Conservation (phyloP, 2,797 vertebrate species). For the Macropus fuliginosus region DNA sequence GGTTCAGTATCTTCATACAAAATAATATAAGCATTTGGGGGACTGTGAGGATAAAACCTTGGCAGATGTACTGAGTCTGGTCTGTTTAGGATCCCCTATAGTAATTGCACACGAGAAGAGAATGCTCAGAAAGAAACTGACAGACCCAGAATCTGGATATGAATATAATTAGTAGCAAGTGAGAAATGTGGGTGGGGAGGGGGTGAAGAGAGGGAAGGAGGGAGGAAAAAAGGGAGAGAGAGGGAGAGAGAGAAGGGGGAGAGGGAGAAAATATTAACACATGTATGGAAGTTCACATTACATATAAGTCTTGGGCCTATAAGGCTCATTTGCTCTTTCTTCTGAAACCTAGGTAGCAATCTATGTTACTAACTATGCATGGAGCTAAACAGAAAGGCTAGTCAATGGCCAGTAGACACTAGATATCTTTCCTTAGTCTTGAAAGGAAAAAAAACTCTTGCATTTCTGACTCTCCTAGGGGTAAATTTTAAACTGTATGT, state of each 20-base stretch:
- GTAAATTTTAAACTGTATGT: not conserved
- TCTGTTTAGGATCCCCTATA: not conserved
- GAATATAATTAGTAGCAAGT: not conserved
- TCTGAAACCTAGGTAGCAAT: not conserved
- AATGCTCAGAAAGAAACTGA: not conserved
- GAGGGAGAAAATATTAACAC: not conserved
- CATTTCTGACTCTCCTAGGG: not conserved
- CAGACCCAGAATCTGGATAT: not conserved
- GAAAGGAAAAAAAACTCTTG: not conserved
- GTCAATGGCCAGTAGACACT: not conserved
- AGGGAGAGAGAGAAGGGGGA: not conserved
- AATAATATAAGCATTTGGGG: not conserved
- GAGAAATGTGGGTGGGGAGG: not conserved
- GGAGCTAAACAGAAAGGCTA: not conserved
- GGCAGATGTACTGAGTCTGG: not conserved
- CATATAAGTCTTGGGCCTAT: not conserved
- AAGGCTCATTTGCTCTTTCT: not conserved
- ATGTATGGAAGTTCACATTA: not conserved
- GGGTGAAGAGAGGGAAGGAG: not conserved
- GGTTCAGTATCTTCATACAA: not conserved
- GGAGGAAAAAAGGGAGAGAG: too few relatives aligned
- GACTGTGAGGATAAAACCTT: not conserved
- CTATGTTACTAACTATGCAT: not conserved
- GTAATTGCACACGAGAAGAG: not conserved
- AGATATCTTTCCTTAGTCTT: not conserved